Evolutionary conservation across 1,140 invertebrate species (phyloP).

Genomic region (Thalassaphorura encarpata): DNA sequence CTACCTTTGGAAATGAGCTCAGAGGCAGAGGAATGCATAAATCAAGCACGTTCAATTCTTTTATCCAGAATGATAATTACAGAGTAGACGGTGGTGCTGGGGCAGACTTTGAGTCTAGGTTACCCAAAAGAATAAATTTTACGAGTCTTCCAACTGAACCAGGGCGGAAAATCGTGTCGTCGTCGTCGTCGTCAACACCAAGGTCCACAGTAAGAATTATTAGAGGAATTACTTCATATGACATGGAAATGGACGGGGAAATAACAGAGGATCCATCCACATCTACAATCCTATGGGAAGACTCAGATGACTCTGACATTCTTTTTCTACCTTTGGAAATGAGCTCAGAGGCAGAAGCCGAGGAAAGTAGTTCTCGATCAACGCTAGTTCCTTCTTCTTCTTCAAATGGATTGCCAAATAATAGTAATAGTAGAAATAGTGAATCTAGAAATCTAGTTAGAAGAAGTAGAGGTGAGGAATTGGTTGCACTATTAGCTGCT

Average conservation of each 20-base stretch:
- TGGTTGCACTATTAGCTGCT: background rate
- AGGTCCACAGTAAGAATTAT: background rate
- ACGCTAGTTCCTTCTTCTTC: conserved; percentile 11
- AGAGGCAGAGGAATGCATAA: background rate
- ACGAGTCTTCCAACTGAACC: background rate
- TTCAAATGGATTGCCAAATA: background rate
- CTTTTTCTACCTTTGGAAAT: conserved; percentile 31
- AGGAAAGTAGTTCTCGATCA: conserved; percentile 14
- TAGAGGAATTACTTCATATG: background rate
- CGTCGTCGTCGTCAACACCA: background rate
- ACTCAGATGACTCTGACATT: conserved; percentile 31
- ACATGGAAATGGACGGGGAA: background rate
- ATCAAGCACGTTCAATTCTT: background rate
- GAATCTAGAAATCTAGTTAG: background rate
- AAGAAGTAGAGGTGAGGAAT: background rate
- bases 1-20: conserved; percentile 28
- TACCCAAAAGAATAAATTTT: conserved; percentile 8
- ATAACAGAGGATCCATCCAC: conserved; percentile 17
- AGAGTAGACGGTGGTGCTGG: background rate
- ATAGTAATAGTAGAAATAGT: background rate
- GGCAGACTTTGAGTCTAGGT: too few relatives aligned
- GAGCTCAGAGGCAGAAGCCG: conserved; percentile 15
- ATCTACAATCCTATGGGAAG: conserved; percentile 30
- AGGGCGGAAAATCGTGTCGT: background rate
- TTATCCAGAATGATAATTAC: background rate